Conservation (phyloP, 1,140 invertebrate species). For the Aphaenogaster floridana region DNA sequence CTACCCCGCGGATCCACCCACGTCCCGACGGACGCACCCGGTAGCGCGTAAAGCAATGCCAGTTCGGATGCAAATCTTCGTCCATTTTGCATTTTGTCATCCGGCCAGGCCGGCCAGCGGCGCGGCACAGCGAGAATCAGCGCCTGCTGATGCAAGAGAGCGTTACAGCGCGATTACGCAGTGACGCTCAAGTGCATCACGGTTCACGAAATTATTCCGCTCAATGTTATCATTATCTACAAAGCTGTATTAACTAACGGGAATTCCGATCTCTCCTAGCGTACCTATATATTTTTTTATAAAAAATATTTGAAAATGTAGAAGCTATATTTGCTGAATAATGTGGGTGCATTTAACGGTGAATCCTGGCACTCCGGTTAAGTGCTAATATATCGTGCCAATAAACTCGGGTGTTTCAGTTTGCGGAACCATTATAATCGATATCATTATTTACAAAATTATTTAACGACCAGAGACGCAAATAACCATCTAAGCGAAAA, state of each 20-base stretch:
- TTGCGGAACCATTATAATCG: constrained; percentile 4
- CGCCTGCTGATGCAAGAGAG: constrained; percentile 58
- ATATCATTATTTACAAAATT: neutral
- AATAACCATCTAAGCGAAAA: neutral
- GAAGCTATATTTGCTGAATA: neutral
- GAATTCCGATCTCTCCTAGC: neutral
- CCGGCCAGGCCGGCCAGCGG: constrained; percentile 4
- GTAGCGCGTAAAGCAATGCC: constrained; percentile 68
- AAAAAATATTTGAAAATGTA: neutral
- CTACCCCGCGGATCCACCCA: neutral
- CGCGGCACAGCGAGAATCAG: neutral
- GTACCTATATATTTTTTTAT: neutral
- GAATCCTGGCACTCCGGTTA: neutral
- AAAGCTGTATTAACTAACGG: neutral
- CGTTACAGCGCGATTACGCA: constrained; percentile 69
- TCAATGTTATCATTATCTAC: neutral
- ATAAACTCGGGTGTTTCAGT: neutral
- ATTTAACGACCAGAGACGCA: neutral
- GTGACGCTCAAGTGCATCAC: constrained; percentile 23
- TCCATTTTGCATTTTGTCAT: constrained; percentile 78
- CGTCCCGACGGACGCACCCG: constrained; percentile 45
- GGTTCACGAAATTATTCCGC: constrained; percentile 1
- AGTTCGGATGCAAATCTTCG: constrained; percentile 80
- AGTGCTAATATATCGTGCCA: neutral
- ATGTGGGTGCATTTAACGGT: neutral